Base-by-base conservation (phyloP, 1,140 invertebrate genomes). In the Druon quercuslanigerum region DNA sequence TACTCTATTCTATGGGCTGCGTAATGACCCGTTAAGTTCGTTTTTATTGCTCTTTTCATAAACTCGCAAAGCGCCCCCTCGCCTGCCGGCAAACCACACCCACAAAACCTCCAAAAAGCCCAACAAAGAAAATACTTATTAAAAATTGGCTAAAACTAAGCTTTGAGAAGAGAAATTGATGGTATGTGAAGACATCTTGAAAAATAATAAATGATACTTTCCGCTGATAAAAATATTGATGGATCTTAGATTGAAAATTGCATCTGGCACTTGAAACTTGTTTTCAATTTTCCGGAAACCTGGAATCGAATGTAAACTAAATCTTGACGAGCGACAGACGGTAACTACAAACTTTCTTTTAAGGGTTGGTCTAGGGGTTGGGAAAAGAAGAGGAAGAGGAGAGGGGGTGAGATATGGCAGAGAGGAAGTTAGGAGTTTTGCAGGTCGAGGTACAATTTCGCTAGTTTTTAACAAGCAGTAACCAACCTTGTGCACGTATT, bases 1-100 rank as follows among this genome's bases (percentile, higher is more conserved):
- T 86, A 86, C 88, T 88, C 86, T 86, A 84, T 88, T 87, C 88
- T 88, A 88, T 83, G 84, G 79, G 77, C 82, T 75, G 75, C 81
- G 74, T 87, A 87, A 88, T 88, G 83, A 80, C 72, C 83, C 87
- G 74, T 87, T 88, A 85, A 84, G 78, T 72, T 71, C 72, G 72
- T 51, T 80, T 87, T 86, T 86, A 86, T 84, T 86, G 60, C 78
- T 78, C 78, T 80, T 73, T 77, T 56, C 70, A 80, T 51, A 75
- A 77, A 75, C 75, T 77, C 40, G 6, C 40, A 46, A 46, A 46
- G 72, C 72, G 12, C 12, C 75, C 56, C 54, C 56, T 75, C 72
- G 11, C 50, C 51, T 33, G 25, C 25, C 0, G 56, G 33, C 25
- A 51, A 14, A n/a, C 19, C 40, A 46, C 40, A 46, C 9, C 40